Evolutionary conservation across 2,797 vertebrate species (phyloP).

Genomic region (Heterohyrax brucei): DNA sequence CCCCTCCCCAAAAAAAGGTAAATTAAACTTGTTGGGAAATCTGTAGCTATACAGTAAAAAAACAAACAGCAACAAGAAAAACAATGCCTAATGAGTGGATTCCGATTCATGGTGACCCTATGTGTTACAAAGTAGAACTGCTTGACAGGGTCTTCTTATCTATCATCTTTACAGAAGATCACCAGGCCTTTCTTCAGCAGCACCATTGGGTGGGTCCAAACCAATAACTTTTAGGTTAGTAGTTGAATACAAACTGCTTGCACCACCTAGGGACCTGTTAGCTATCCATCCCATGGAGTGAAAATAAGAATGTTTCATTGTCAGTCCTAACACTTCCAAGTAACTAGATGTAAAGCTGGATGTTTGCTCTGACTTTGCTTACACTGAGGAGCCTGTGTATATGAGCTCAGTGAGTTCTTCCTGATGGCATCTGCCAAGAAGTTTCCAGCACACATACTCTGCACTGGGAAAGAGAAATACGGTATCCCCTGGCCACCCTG

Average conservation of each 20-base stretch:
- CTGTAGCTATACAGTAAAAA: neutral
- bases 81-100: too few relatives aligned
- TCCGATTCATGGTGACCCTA: too few relatives aligned
- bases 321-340: conserved; percentile 31
- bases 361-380: neutral
- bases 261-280: neutral
- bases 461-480: neutral
- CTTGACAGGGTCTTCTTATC: neutral
- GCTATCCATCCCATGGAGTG: neutral
- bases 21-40: conserved; percentile 13
- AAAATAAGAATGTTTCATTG: neutral
- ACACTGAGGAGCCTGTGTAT: neutral
- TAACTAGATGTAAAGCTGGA: neutral
- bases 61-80: neutral
- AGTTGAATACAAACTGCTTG: neutral
- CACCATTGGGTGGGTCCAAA: neutral
- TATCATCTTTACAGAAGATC: neutral
- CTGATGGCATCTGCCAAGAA: neutral
- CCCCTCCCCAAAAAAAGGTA: neutral
- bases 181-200: neutral
- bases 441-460: neutral
- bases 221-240: neutral
- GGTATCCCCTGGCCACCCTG: neutral
- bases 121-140: neutral
- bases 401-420: neutral